phyloP scores from a whole-genome alignment of 2,113 vertebrate genomes.

The Holacanthus passer region DNA sequence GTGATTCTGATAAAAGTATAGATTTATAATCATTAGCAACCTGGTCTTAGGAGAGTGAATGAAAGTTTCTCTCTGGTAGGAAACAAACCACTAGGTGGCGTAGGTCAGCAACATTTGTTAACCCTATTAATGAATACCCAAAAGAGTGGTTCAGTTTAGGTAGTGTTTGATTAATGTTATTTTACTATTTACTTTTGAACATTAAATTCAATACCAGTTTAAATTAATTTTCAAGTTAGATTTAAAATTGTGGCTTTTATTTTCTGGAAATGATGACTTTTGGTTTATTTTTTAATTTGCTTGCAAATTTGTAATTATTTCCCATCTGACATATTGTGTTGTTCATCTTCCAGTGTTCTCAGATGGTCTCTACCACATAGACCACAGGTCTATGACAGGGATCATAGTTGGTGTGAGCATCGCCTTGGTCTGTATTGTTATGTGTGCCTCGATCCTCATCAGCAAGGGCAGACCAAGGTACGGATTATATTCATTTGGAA shows the following conservation, averaged over 20 bases:
- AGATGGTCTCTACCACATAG: constrained; percentile 90
- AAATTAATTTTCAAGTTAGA: not conserved
- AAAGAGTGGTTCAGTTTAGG: not conserved
- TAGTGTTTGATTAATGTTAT: not conserved
- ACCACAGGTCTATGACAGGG: constrained; percentile 94
- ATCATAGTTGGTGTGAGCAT: constrained; percentile 96
- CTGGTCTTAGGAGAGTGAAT: not conserved
- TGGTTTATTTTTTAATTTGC: not conserved
- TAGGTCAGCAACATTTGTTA: not conserved
- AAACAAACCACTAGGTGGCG: constrained; percentile 14
- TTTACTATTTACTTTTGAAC: not conserved
- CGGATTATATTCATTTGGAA: not conserved
- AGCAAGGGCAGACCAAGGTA: constrained; percentile 92
- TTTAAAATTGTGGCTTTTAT: not conserved
- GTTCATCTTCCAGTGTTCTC: constrained; percentile 84
- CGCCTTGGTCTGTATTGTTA: constrained; percentile 93
- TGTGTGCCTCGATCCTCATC: constrained; percentile 94
- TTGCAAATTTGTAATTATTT: not conserved
- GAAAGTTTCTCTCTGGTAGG: not conserved
- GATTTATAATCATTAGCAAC: not conserved
- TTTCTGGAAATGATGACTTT: not conserved
- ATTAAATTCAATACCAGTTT: not conserved
- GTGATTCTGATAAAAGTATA: not conserved
- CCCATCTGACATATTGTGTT: not conserved
- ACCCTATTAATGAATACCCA: too few relatives aligned